Percentiles rank a stretch among this genome's conserved stretches.
Evolutionary conservation across 2,113 vertebrate genomes (phyloP).

Genomic region (Xiphias gladius): DNA sequence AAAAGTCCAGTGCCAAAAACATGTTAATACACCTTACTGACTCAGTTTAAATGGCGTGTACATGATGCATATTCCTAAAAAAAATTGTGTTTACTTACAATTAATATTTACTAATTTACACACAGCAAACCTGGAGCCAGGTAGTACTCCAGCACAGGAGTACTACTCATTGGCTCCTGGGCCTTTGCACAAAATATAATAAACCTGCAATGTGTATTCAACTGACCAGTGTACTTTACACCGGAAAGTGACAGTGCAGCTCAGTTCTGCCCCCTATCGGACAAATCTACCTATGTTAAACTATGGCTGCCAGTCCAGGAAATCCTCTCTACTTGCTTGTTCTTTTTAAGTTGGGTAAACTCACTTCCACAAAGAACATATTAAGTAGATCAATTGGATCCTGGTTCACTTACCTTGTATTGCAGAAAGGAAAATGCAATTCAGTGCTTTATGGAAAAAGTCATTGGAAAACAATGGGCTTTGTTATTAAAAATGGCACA

Average conservation of each 20-base stretch:
- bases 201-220: neutral
- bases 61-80: neutral
- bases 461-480: slow-evolving; percentile 71
- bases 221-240: neutral
- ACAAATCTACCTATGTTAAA: neutral
- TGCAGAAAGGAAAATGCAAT: neutral
- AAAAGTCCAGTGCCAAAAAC: neutral
- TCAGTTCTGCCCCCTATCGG: slow-evolving; percentile 3
- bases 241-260: neutral
- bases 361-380: neutral
- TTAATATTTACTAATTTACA: neutral
- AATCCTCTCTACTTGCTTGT: neutral
- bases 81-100: neutral
- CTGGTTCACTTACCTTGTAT: neutral
- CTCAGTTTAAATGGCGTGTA: neutral
- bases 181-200: neutral
- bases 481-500: slow-evolving; percentile 93
- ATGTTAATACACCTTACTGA: neutral
- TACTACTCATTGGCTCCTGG: neutral
- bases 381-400: too few species aligned
- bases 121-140: neutral
- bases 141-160: neutral
- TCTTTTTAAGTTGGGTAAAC: neutral
- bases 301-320: neutral
- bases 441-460: slow-evolving; percentile 62